A percentile compares a stretch with the other conserved stretches of the same genome.
phyloP scores from a whole-genome alignment of 2,888 invertebrate species.

The Sarcophaga variegata region DNA sequence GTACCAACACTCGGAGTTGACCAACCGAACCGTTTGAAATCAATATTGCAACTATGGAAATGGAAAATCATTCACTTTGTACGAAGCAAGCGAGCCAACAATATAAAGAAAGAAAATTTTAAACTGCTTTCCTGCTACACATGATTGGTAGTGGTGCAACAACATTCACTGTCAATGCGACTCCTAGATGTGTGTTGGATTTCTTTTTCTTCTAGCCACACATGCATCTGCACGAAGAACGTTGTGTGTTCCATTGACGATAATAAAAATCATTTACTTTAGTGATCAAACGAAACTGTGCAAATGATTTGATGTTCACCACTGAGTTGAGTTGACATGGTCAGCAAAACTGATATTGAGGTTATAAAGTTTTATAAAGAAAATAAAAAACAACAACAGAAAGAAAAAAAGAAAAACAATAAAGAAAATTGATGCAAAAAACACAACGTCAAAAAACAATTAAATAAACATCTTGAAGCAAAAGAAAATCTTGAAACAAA shows the following conservation, averaged over 20 bases:
- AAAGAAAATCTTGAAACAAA: neutral
- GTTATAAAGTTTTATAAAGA: slow-evolving; percentile 9
- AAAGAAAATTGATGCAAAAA: neutral
- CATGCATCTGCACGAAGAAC: slow-evolving; percentile 8
- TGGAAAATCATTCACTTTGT: slow-evolving; percentile 72
- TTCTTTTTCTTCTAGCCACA: slow-evolving; percentile 11
- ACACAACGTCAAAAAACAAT: slow-evolving; percentile 5
- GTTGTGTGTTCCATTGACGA: neutral
- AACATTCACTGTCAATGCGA: slow-evolving; percentile 61
- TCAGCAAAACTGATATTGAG: slow-evolving; percentile 43
- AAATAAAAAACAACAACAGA: neutral
- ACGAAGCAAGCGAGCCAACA: slow-evolving; percentile 39
- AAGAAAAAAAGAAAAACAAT: neutral
- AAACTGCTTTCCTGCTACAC: slow-evolving; percentile 27
- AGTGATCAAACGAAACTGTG: slow-evolving; percentile 26
- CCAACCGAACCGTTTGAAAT: slow-evolving; percentile 76
- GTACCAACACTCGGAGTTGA: slow-evolving; percentile 47
- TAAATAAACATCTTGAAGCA: neutral
- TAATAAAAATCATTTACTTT: neutral
- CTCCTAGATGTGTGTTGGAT: slow-evolving; percentile 14
- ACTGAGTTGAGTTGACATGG: slow-evolving; percentile 41
- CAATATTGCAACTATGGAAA: slow-evolving; percentile 77
- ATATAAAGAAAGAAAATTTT: slow-evolving; percentile 43
- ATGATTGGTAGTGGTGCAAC: slow-evolving; percentile 34
- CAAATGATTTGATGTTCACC: slow-evolving; percentile 1